Base-by-base conservation (phyloP, 2,113 vertebrate species). In the Crotophaga sulcirostris region DNA sequence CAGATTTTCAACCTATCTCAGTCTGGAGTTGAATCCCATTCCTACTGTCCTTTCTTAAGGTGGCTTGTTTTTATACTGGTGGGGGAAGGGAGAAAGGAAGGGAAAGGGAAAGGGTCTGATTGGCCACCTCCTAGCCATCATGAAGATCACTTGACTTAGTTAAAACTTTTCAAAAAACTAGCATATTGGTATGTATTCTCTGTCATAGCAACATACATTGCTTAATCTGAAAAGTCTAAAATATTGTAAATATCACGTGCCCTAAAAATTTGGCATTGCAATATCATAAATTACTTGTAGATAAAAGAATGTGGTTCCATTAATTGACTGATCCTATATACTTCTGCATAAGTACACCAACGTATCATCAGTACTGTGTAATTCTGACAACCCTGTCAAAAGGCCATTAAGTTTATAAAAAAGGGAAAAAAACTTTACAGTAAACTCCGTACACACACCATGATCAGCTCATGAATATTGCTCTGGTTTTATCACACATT, bases 401-500 rank as follows among this genome's bases (percentile, higher is more conserved):
- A 84, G 24, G 6, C 56, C 33, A n/a, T n/a, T 12, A 73, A 87
- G 7, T 29, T 62, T 47, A 64, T 2, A 18, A 16, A 33, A 72
- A 85, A 81, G 4, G 9, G 20, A 52, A 85, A 56, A 67, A 59
- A 78, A 34, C 1, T 1, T 6, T 75, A 3, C 2, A 78, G 33
- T 26, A 70, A 49, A 69, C 10, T 55, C 23, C 31, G 3, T 24
- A 49, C 10, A 80, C 4, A n/a, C 25, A 24, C 5, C 13, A 28
- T 5, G 12, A 87, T 23, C 56, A 84, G 4, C 7, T 84, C 11
- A 54, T 4, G 1, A 86, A 26, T n/a, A 68, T 4, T 72, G 4
- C 9, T 72, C 18, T 0, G 0, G 17, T 28, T 17, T 68, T 51
- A 68, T 4, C 29, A 40, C 26, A 36, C 13, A 59, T 36, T 45